Conservation (phyloP, 2,888 invertebrate species). For the Pardosa pseudoannulata region DNA sequence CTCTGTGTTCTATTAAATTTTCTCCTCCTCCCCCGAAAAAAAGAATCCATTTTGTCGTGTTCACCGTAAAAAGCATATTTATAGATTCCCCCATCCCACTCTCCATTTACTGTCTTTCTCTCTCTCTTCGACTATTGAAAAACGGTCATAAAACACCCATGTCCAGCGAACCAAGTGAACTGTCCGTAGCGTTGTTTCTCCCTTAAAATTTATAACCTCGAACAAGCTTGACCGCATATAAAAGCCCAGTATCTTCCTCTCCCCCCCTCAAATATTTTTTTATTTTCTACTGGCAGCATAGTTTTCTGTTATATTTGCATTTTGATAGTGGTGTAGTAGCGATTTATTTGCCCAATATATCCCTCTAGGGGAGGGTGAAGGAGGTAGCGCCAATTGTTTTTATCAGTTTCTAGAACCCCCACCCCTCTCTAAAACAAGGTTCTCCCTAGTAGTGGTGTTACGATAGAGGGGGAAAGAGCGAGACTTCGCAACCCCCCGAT, state of each 20-base stretch:
- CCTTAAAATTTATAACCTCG: slow-evolving; percentile 14
- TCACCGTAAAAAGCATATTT: no score
- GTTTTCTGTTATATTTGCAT: slow-evolving; percentile 52
- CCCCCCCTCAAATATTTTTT: background rate
- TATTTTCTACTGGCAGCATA: no score
- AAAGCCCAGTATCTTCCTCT: slow-evolving; percentile 11
- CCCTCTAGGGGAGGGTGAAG: no score
- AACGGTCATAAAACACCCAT: background rate
- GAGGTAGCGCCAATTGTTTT: slow-evolving; percentile 54
- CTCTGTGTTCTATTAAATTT: no score
- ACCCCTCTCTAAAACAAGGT: background rate
- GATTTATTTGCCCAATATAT: slow-evolving; percentile 59
- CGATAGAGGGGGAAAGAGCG: no score
- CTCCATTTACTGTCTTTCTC: background rate
- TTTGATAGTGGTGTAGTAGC: slow-evolving; percentile 42
- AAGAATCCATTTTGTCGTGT: no score
- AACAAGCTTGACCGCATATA: slow-evolving; percentile 8
- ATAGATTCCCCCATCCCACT: background rate
- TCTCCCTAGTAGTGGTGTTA: no score
- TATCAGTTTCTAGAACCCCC: slow-evolving; percentile 46
- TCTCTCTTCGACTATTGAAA: background rate
- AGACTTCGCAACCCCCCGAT: background rate
- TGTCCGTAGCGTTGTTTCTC: background rate
- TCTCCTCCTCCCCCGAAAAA: no score
- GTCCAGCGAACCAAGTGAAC: background rate